Evolutionary conservation across 2,797 vertebrate species (phyloP).

Genomic region (Miichthys miiuy): DNA sequence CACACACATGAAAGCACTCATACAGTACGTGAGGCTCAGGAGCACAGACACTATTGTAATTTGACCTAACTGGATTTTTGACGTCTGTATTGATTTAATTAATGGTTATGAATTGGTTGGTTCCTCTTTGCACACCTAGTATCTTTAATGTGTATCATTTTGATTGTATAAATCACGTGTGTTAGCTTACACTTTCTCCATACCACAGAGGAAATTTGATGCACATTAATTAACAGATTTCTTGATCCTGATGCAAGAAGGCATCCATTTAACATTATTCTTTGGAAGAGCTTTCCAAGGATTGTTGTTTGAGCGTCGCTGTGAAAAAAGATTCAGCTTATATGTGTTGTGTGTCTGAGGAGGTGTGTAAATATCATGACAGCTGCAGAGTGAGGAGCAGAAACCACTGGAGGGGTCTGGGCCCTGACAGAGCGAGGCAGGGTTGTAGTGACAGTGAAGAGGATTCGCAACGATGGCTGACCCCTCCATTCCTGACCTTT

Average conservation of each 20-base stretch:
- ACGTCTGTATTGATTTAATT: conserved; percentile 4
- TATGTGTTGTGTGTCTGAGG: conserved; percentile 48
- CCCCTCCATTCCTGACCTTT: conserved; percentile 75
- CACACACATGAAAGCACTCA: background rate
- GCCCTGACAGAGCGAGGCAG: conserved; percentile 61
- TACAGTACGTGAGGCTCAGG: background rate
- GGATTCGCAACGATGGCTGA: conserved; percentile 75
- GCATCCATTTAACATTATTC: conserved; percentile 24
- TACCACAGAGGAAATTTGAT: conserved; percentile 8
- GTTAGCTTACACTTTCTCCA: conserved; percentile 15
- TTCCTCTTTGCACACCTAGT: background rate
- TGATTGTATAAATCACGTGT: background rate
- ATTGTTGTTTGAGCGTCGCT: background rate
- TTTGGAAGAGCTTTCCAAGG: background rate
- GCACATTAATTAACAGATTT: conserved; percentile 4
- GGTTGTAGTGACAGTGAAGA: conserved; percentile 71
- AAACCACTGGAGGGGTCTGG: conserved; percentile 65
- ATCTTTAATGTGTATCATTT: background rate
- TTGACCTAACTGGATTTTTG: background rate
- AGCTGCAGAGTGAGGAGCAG: conserved; percentile 61
- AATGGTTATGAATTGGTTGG: background rate
- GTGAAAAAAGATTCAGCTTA: conserved; percentile 44
- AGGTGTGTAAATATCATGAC: conserved; percentile 69
- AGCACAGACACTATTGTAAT: background rate
- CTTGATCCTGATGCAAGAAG: conserved; percentile 2